These are phyloP conservation scores for Paelopatides confundens DNA, from an alignment of 53 echinoderm and acorn worm species.

Conservation along the genomic window DNA sequence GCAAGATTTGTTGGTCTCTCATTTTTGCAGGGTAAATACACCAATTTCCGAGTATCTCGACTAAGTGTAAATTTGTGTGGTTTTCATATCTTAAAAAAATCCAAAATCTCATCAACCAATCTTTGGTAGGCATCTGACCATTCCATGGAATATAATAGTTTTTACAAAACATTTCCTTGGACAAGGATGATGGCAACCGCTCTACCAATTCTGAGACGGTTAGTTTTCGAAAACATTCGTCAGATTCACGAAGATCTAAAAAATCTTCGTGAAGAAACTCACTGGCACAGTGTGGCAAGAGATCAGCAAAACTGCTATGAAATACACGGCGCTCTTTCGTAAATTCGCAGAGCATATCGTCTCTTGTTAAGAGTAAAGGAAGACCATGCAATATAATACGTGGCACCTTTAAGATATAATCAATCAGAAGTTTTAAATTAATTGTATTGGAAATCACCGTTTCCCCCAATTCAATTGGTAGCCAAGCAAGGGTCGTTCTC, in stretches of 20 bases:
- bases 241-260: not conserved
- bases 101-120: not conserved
- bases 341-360: not conserved
- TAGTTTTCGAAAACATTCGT: not conserved
- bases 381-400: not conserved
- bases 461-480: not conserved
- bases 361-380: slow-evolving; percentile 1
- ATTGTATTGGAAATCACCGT: not conserved
- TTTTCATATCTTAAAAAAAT: not conserved
- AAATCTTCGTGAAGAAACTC: slow-evolving; percentile 15
- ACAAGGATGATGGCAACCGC: not conserved
- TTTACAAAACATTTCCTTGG: not conserved
- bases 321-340: not conserved
- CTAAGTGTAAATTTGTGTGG: not conserved
- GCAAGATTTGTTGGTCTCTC: not conserved
- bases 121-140: not conserved
- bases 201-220: not conserved
- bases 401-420: not conserved
- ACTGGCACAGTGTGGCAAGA: not conserved
- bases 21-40: not conserved
- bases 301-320: not conserved
- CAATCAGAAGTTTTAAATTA: not conserved
- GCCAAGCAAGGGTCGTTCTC: not conserved
- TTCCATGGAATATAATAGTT: not conserved
- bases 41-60: not conserved